phyloP scores from a whole-genome alignment of 2,797 vertebrate genomes.

The Neostethus bicornis region DNA sequence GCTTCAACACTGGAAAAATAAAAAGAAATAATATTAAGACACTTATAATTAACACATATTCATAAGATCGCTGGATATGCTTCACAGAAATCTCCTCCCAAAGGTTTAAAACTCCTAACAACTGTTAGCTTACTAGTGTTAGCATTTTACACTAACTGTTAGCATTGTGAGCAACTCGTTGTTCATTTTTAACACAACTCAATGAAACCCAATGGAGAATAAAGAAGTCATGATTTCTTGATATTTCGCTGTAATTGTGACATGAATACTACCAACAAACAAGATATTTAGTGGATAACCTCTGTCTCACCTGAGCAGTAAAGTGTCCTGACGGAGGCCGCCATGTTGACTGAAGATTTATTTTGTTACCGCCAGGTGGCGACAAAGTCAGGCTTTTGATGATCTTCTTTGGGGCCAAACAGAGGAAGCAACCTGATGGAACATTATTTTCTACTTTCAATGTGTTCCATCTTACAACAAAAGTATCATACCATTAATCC shows the following conservation, averaged over 20 bases:
- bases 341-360: conserved; percentile 69
- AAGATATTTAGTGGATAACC: conserved; percentile 20
- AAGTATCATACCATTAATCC: background rate
- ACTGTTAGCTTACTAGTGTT: background rate
- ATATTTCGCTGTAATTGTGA: rapidly evolving
- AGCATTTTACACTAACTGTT: conserved; percentile 6
- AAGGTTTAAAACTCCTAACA: too few relatives aligned
- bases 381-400: conserved; percentile 6
- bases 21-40: background rate
- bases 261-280: rapidly evolving
- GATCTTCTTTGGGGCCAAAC: too few relatives aligned
- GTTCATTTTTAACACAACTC: background rate
- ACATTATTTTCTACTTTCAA: background rate
- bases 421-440: too few relatives aligned
- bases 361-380: conserved; percentile 36
- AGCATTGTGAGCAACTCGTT: conserved; percentile 6
- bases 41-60: too few relatives aligned
- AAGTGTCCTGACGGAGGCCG: conserved; percentile 70
- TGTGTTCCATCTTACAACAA: background rate
- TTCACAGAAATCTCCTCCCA: too few relatives aligned
- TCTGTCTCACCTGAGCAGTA: conserved; percentile 73
- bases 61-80: too few relatives aligned
- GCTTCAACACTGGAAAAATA: conserved; percentile 60
- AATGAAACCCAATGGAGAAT: background rate
- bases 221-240: rapidly evolving